Base-by-base conservation (phyloP, 30 jellyfish, hydroid and myxozoan species). In the Chironex yamaguchii region DNA sequence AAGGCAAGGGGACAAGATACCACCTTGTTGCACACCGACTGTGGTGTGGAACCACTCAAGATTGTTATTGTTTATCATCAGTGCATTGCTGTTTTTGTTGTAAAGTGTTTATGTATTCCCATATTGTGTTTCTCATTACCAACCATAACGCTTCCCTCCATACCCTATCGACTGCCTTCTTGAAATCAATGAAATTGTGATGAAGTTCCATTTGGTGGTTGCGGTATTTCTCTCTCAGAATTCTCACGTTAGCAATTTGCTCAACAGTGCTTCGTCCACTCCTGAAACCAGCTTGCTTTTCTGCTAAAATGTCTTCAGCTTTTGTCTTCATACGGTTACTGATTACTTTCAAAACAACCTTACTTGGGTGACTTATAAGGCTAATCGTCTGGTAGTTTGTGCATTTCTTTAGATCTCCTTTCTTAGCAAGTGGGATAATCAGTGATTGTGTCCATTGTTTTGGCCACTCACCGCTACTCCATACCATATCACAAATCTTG, bases 221-320 rank as follows among this genome's bases (percentile, higher is more conserved):
- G 17, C 86, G 76, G 84, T 50, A 76, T 52, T 76, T 51, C 31
- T 76, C 81, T 76, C 64, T 67, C 21, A 50, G 81, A 63, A 76
- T 76, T 76, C 89, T 76, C 31, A 76, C 81, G 64, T 28, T 76
- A 14, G 22, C 62, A 11, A 76, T 76, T 64, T 49, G 83, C 20
- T 76, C 89, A 26, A 33, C 81, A 76, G 89, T 76, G 89, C 84
- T 76, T 62, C 89, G 89, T 34, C 89, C 89, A 50, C 33, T 50
- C 30, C 89, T 76, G 91, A 62, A 67, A 49, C 91, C 91, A 4
- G 90, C 91, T 80, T 80, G 90, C 81, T 80, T 89, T 23, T 63
- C 88, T 4, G 76, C 86, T 22, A 80, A 71, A 4, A 36, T 80
- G 34, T 67, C 90, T 34, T 80, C 90, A 12, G 54, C 88, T 34